Evolutionary conservation across 1,140 invertebrate genomes (phyloP).

Genomic region (Bombus waltoni): DNA sequence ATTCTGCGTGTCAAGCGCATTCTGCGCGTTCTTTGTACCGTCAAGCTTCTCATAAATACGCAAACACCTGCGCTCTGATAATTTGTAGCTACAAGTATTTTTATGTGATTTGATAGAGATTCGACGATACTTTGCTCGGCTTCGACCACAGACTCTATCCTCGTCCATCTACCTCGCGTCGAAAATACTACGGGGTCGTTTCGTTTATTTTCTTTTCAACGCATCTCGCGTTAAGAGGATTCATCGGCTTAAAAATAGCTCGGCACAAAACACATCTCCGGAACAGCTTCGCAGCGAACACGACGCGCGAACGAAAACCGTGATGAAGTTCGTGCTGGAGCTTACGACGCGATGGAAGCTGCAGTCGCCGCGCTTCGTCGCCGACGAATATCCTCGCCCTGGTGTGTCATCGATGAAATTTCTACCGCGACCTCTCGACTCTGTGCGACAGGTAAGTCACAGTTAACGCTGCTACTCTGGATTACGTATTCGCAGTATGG

Average conservation of each 20-base stretch:
- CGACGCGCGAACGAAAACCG: not conserved
- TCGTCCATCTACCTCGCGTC: not conserved
- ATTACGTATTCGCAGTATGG: constrained; percentile 70
- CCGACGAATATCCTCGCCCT: not conserved
- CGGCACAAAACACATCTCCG: not conserved
- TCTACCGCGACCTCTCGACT: not conserved
- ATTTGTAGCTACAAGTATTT: too few species aligned
- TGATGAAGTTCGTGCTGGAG: not conserved
- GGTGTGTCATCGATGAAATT: not conserved
- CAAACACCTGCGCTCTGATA: too few species aligned
- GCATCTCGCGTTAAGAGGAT: constrained; percentile 12
- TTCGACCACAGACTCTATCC: not conserved
- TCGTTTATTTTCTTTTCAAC: not conserved
- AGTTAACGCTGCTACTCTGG: constrained; percentile 12
- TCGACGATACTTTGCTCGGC: not conserved
- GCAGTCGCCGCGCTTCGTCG: not conserved
- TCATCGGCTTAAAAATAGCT: constrained; percentile 34
- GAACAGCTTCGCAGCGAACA: not conserved
- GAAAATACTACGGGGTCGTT: not conserved
- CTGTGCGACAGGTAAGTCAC: not conserved
- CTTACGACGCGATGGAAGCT: not conserved
- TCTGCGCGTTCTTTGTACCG: too few species aligned
- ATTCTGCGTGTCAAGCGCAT: too few species aligned
- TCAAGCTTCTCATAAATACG: too few species aligned
- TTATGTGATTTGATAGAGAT: too few species aligned